Conservation (phyloP, 2,797 vertebrate genomes). For the Mormyrus hasselquistii region DNA sequence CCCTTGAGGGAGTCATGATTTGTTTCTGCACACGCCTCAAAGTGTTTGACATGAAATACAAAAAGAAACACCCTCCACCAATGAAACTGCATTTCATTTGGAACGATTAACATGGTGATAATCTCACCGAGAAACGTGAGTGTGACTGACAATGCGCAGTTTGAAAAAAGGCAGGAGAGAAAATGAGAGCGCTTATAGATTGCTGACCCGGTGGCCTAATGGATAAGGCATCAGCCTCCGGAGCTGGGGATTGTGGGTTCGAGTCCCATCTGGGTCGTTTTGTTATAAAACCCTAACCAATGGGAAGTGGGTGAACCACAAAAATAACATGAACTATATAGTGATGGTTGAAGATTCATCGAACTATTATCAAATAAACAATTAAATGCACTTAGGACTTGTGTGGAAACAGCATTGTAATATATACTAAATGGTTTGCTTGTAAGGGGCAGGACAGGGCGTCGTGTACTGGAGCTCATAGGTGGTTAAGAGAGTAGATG, state of each 20-base stretch:
- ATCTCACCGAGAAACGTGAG: background rate
- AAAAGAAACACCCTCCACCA: background rate
- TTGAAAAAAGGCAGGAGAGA: background rate
- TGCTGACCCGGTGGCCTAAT: slow-evolving; percentile 72
- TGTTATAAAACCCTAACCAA: background rate
- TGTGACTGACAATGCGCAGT: background rate
- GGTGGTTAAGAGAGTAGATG: background rate
- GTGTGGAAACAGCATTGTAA: background rate
- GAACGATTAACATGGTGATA: background rate
- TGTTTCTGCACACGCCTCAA: background rate
- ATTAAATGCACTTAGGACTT: background rate
- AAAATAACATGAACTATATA: background rate
- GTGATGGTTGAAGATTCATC: background rate
- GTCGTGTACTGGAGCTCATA: background rate
- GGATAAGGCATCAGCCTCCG: slow-evolving; percentile 72
- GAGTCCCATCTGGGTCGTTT: slow-evolving; percentile 66
- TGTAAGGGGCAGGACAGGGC: background rate
- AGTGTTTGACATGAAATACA: background rate
- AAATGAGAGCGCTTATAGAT: rapidly evolving
- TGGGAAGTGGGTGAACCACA: background rate
- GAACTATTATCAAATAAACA: background rate
- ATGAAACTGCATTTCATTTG: background rate
- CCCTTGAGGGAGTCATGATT: background rate
- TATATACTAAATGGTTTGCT: background rate
- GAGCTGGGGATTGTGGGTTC: slow-evolving; percentile 73